These are phyloP conservation scores for Metalampra italica DNA, from an alignment of 2,888 invertebrate species.

Conservation along the genomic window DNA sequence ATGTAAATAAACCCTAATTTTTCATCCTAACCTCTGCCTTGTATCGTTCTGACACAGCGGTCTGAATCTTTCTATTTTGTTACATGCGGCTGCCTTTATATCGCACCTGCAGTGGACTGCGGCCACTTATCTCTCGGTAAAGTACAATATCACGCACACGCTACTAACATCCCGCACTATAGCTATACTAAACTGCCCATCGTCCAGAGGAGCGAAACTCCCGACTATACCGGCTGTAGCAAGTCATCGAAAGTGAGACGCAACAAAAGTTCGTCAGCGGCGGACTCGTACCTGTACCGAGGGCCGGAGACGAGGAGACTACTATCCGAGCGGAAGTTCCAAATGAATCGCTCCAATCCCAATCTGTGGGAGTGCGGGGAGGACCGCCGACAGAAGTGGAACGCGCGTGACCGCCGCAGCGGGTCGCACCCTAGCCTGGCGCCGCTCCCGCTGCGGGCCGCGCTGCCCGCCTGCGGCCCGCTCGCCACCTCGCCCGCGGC, in stretches of 20 bases:
- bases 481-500: slow-evolving; percentile 27
- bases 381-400: slow-evolving; percentile 41
- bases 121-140: slow-evolving; percentile 82
- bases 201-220: slow-evolving; percentile 55
- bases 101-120: slow-evolving; percentile 82
- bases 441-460: slow-evolving; percentile 25
- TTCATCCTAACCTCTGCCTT: slow-evolving; percentile 12
- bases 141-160: slow-evolving; percentile 83
- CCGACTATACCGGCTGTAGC: slow-evolving; percentile 48
- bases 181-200: slow-evolving; percentile 61
- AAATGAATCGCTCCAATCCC: slow-evolving; percentile 71
- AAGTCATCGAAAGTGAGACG: slow-evolving; percentile 62
- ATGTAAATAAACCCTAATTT: slow-evolving; percentile 8
- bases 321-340: slow-evolving; percentile 58
- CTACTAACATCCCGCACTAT: slow-evolving; percentile 71
- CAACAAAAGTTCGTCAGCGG: slow-evolving; percentile 73
- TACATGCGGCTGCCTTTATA: slow-evolving; percentile 79
- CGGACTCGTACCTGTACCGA: slow-evolving; percentile 57
- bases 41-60: slow-evolving; percentile 28
- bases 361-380: slow-evolving; percentile 63
- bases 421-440: slow-evolving; percentile 62
- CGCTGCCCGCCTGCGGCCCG: slow-evolving; percentile 13
- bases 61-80: slow-evolving; percentile 76
- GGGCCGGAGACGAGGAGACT: slow-evolving; percentile 57
- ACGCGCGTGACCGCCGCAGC: slow-evolving; percentile 53